A percentile compares a stretch with the other conserved stretches of the same genome.
phyloP scores from a whole-genome alignment of 2,113 vertebrate genomes.

The Scolopax mira region DNA sequence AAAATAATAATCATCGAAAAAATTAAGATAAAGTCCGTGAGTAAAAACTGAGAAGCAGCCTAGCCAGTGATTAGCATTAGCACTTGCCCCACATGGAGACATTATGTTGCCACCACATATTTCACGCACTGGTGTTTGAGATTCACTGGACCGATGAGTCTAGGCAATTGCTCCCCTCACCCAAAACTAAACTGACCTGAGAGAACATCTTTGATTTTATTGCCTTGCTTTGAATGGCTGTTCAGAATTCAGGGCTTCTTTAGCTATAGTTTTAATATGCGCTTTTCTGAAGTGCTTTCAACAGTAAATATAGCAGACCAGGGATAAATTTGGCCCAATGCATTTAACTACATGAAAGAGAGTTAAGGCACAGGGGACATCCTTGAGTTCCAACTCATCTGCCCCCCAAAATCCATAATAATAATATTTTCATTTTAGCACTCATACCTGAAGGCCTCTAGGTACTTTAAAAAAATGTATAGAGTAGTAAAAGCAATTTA shows the following conservation, averaged over 20 bases:
- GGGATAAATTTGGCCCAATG: slow-evolving; percentile 48
- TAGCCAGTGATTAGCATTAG: not conserved
- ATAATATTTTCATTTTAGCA: slow-evolving; percentile 60
- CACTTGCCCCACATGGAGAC: not conserved
- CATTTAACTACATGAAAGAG: not conserved
- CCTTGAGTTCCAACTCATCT: slow-evolving; percentile 26
- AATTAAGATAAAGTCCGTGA: not conserved
- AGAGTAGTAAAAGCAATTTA: slow-evolving; percentile 59
- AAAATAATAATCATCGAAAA: not conserved
- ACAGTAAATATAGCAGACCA: slow-evolving; percentile 12
- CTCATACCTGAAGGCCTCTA: slow-evolving; percentile 46
- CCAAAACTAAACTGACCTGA: slow-evolving; percentile 55
- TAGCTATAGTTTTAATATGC: slow-evolving; percentile 16
- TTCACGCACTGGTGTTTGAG: not conserved
- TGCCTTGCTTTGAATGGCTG: not conserved
- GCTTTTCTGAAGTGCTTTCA: slow-evolving; percentile 33
- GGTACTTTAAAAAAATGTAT: slow-evolving; percentile 52
- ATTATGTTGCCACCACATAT: slow-evolving; percentile 8
- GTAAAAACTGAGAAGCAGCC: not conserved
- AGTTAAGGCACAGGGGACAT: not conserved
- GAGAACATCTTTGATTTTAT: slow-evolving; percentile 38
- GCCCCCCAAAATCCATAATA: slow-evolving; percentile 45
- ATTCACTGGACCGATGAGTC: not conserved
- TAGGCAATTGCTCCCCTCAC: not conserved
- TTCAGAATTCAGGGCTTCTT: slow-evolving; percentile 33